A percentile compares a stretch with the other conserved stretches of the same genome.
These are phyloP conservation scores for Lepidostoma basale DNA, from an alignment of 1,140 invertebrate species.

Conservation along the genomic window DNA sequence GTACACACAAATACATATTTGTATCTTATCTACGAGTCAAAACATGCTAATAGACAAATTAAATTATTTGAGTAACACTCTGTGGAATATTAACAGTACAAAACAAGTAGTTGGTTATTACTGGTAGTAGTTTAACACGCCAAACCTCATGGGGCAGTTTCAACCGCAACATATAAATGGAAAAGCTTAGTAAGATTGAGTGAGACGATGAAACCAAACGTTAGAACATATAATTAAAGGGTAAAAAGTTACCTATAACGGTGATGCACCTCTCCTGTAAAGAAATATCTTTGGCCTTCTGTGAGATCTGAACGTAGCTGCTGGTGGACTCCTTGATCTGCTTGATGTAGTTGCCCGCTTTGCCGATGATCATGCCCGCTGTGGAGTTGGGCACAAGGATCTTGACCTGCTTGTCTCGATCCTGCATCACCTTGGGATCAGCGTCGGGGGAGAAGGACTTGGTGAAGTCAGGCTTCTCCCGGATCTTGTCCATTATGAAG, in stretches of 20 bases:
- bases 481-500: constrained; percentile 98
- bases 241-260: constrained; percentile 86
- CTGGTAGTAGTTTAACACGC: too few relatives aligned
- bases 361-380: constrained; percentile 99
- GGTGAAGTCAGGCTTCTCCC: constrained; percentile 94
- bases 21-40: too few relatives aligned
- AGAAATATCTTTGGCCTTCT: constrained; percentile 96
- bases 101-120: too few relatives aligned
- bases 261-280: constrained; percentile 97
- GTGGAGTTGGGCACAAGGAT: constrained; percentile 98
- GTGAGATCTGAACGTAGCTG: constrained; percentile 97
- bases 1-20: too few relatives aligned
- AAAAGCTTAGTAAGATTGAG: not conserved
- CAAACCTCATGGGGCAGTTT: too few relatives aligned
- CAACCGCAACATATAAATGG: too few relatives aligned
- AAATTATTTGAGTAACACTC: too few relatives aligned
- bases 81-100: too few relatives aligned
- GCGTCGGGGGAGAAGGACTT: constrained; percentile 71
- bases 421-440: constrained; percentile 73
- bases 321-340: constrained; percentile 98
- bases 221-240: too few relatives aligned
- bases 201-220: too few relatives aligned
- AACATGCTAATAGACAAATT: too few relatives aligned
- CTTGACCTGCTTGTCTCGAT: constrained; percentile 91
- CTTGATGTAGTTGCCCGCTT: constrained; percentile 96